phyloP scores from a whole-genome alignment of 2,797 vertebrate species.

The Typhlichthys eigenmanni region DNA sequence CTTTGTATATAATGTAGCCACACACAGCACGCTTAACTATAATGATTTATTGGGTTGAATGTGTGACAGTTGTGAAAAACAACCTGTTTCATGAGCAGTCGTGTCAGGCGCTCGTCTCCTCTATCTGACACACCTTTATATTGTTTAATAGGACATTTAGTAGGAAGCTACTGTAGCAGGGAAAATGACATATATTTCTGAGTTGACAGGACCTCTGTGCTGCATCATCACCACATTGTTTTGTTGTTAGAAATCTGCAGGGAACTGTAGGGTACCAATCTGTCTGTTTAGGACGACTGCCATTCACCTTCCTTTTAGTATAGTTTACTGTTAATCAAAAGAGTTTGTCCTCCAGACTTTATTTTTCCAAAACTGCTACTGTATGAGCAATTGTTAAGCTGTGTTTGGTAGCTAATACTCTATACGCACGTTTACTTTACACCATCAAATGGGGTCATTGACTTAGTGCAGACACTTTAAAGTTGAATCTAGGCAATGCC shows the following conservation, averaged over 20 bases:
- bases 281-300: constrained; percentile 16
- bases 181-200: not conserved
- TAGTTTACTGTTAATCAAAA: not conserved
- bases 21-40: not conserved
- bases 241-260: not conserved
- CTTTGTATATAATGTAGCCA: too few relatives aligned
- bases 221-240: constrained; percentile 1
- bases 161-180: not conserved
- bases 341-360: not conserved
- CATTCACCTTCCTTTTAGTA: not conserved
- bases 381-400: not conserved
- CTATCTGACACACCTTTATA: not conserved
- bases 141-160: not conserved
- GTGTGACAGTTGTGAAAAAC: not conserved
- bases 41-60: not conserved
- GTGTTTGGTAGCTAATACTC: not conserved
- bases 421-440: not conserved
- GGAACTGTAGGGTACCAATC: not conserved
- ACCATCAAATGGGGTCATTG: not conserved
- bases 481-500: too few relatives aligned
- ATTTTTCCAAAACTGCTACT: not conserved
- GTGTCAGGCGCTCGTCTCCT: not conserved
- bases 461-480: not conserved
- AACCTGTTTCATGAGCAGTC: constrained; percentile 4
- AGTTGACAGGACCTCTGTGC: not conserved